These are phyloP conservation scores for Teinopalpus imperialis DNA, from an alignment of 2,888 invertebrate species.

Conservation along the genomic window DNA sequence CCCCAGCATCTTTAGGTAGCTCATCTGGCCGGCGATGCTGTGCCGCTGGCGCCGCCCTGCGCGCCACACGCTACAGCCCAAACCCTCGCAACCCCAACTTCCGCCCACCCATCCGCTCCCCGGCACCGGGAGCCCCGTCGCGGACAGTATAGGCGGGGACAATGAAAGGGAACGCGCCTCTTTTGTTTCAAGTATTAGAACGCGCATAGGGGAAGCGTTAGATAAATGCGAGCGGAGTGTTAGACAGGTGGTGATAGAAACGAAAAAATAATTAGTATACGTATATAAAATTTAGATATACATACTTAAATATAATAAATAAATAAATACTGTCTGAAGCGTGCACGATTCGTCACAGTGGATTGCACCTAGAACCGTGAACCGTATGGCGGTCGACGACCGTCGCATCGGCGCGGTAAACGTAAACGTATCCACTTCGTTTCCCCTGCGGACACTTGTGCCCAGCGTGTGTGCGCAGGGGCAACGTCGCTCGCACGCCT, in stretches of 20 bases:
- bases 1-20: conserved; percentile 95
- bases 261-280: conserved; percentile 56
- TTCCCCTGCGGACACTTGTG: conserved; percentile 50
- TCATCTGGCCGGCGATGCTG: conserved; percentile 98
- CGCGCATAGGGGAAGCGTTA: conserved; percentile 35
- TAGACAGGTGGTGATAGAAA: conserved; percentile 56
- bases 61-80: conserved; percentile 61
- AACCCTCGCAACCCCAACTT: conserved; percentile 23
- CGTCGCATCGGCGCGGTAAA: conserved; percentile 39
- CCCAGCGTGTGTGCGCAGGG: conserved; percentile 45
- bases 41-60: conserved; percentile 93
- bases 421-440: conserved; percentile 35
- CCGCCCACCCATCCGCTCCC: conserved; percentile 28
- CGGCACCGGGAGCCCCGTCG: conserved; percentile 25
- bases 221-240: conserved; percentile 45
- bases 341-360: conserved; percentile 15
- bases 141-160: conserved; percentile 27
- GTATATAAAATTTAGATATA: conserved; percentile 37
- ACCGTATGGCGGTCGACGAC: conserved; percentile 52
- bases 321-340: conserved; percentile 36
- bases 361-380: conserved; percentile 32
- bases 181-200: conserved; percentile 25
- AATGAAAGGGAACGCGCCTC: conserved; percentile 29
- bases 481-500: conserved; percentile 41
- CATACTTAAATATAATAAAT: conserved; percentile 28